Conservation (phyloP, 2,888 invertebrate genomes). For the Horisme vitalbata region DNA sequence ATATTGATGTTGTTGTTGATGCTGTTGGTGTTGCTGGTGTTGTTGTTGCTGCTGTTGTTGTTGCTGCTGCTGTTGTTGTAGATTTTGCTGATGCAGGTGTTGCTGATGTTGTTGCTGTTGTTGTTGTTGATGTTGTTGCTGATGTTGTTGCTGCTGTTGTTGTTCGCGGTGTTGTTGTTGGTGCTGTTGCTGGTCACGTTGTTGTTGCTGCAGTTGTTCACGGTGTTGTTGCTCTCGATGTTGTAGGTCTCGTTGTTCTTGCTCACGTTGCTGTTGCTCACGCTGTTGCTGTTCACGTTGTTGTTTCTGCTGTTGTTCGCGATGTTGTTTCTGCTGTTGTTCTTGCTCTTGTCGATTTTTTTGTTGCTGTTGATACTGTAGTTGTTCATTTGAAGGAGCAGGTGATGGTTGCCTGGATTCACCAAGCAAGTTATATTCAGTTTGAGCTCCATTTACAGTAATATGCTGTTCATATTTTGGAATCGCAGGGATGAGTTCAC, state of each 20-base stretch:
- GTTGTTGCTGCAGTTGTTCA: conserved; percentile 35
- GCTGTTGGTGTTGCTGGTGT: conserved; percentile 46
- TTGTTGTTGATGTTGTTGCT: conserved; percentile 40
- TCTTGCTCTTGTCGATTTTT: conserved; percentile 36
- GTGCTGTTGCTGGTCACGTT: conserved; percentile 35
- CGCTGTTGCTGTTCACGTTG: conserved; percentile 55
- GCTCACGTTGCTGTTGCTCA: background rate
- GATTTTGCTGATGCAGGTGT: conserved; percentile 46
- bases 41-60: conserved; percentile 46
- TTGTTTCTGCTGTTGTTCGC: conserved; percentile 34
- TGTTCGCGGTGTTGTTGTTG: conserved; percentile 37
- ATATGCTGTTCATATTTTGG: conserved; percentile 92
- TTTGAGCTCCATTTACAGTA: conserved; percentile 75
- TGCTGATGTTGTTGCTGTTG: conserved; percentile 46
- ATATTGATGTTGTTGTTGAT: conserved; percentile 64
- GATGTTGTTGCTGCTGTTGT: conserved; percentile 38
- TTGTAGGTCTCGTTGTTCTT: too few relatives aligned
- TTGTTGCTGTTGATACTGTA: conserved; percentile 36
- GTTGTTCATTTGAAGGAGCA: conserved; percentile 35
- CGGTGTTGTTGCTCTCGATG: conserved; percentile 32
- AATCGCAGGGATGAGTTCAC: conserved; percentile 89
- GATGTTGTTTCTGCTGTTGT: conserved; percentile 35
- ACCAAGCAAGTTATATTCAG: conserved; percentile 54
- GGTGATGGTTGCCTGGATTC: conserved; percentile 46
- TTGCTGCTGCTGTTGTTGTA: conserved; percentile 51